Evolutionary conservation across 1,140 invertebrate species (phyloP).

Genomic region (Bombus terrestris): DNA sequence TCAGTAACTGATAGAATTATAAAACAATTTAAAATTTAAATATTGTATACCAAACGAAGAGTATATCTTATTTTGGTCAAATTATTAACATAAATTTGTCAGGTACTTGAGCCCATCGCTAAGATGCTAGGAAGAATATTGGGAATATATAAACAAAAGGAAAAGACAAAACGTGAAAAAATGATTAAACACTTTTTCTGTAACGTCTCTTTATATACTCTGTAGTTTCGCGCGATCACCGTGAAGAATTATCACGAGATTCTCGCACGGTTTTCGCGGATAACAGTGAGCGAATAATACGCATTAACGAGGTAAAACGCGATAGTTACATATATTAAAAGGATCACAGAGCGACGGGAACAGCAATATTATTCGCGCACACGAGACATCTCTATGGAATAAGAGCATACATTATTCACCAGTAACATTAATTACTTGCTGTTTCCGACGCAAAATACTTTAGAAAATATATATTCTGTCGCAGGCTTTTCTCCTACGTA

Average conservation of each 20-base stretch:
- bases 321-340: neutral
- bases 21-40: neutral
- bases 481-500: neutral
- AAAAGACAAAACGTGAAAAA: neutral
- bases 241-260: neutral
- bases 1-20: neutral
- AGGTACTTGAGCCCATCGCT: neutral
- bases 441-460: slow-evolving; percentile 31
- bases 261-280: slow-evolving; percentile 23
- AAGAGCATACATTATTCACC: neutral
- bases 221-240: slow-evolving; percentile 34
- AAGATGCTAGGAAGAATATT: neutral
- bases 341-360: slow-evolving; percentile 6
- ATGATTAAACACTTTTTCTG: slow-evolving; percentile 7
- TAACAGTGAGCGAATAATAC: slow-evolving; percentile 39
- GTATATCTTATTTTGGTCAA: neutral
- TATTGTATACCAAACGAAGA: neutral
- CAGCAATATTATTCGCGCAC: neutral
- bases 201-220: slow-evolving; percentile 46
- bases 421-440: neutral
- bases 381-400: neutral
- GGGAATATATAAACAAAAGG: too few species aligned
- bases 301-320: slow-evolving; percentile 36
- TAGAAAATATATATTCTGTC: neutral
- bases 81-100: neutral